Percentiles rank a stretch among this genome's conserved stretches.
Evolutionary conservation across 1,140 invertebrate species (phyloP).

Genomic region (Popillia japonica): DNA sequence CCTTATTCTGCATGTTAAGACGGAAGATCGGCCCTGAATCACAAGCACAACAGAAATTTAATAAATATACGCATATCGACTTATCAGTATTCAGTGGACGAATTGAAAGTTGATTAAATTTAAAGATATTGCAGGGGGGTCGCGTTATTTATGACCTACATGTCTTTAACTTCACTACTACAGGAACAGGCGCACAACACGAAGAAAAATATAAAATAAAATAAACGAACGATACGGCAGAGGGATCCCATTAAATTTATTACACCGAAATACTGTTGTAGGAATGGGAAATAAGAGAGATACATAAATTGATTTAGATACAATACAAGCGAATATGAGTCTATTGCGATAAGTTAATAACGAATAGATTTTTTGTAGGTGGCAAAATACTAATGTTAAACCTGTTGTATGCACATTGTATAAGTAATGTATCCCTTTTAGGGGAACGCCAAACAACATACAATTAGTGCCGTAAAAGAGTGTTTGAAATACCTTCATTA

Average conservation of each 20-base stretch:
- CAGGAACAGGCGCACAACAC: background rate
- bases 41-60: constrained; percentile 24
- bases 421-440: background rate
- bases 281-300: background rate
- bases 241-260: constrained; percentile 36
- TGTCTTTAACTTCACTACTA: constrained; percentile 33
- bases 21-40: background rate
- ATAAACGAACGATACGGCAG: background rate
- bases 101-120: constrained; percentile 39
- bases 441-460: background rate
- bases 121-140: constrained; percentile 36
- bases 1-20: background rate
- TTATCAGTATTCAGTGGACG: constrained; percentile 36
- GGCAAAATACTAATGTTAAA: too few species aligned
- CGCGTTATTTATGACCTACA: constrained; percentile 38
- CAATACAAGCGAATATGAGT: background rate
- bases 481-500: constrained; percentile 26
- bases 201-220: too few species aligned
- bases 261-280: background rate
- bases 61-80: constrained; percentile 26
- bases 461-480: constrained; percentile 5
- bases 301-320: background rate
- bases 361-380: too few species aligned
- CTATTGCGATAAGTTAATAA: too few species aligned
- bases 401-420: background rate